Conservation (phyloP, 2,888 invertebrate genomes). For the Thymelicus lineola region DNA sequence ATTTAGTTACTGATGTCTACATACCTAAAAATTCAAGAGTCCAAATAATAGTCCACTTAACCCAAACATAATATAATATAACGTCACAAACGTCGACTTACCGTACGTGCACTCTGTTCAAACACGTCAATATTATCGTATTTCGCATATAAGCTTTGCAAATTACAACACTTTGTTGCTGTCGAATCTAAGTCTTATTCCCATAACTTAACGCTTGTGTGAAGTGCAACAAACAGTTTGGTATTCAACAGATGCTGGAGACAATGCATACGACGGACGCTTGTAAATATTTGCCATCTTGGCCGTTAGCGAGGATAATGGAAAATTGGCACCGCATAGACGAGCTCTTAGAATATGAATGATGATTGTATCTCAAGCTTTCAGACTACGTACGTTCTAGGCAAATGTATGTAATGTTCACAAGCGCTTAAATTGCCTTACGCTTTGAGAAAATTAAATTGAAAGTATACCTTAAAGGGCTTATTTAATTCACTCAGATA, state of each 20-base stretch:
- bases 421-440: slow-evolving; percentile 10
- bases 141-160: slow-evolving; percentile 32
- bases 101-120: slow-evolving; percentile 30
- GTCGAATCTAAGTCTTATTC: slow-evolving; percentile 35
- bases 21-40: background rate
- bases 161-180: slow-evolving; percentile 14
- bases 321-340: slow-evolving; percentile 70
- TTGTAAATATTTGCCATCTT: slow-evolving; percentile 66
- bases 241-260: slow-evolving; percentile 60
- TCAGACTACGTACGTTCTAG: slow-evolving; percentile 45
- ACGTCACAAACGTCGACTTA: background rate
- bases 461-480: background rate
- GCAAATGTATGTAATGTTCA: slow-evolving; percentile 34
- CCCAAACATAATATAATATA: background rate
- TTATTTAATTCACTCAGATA: slow-evolving; percentile 16
- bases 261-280: slow-evolving; percentile 60
- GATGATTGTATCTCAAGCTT: slow-evolving; percentile 53
- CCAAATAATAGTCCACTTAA: background rate
- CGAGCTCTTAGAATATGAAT: slow-evolving; percentile 64
- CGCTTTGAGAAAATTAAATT: slow-evolving; percentile 14
- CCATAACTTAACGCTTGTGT: slow-evolving; percentile 45
- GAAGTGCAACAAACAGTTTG: slow-evolving; percentile 47
- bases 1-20: background rate
- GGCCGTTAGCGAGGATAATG: slow-evolving; percentile 64
- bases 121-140: slow-evolving; percentile 38